Base-by-base conservation (phyloP, 2,113 vertebrate genomes). In the Varanus salvator region DNA sequence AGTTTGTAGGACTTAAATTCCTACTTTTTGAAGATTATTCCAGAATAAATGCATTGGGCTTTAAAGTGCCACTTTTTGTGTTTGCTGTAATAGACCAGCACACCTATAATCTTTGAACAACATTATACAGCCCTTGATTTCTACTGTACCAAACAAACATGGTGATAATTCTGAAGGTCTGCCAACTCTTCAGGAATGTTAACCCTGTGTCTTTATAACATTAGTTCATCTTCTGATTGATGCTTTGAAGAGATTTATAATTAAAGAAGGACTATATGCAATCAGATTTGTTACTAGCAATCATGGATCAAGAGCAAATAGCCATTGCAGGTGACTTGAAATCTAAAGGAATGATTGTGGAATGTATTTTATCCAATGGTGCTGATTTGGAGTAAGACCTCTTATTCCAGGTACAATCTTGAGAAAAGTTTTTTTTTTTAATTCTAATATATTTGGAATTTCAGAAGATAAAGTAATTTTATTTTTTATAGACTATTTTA, bases 231-330 rank as follows among this genome's bases (percentile, higher is more conserved):
- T 90, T 2, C 0, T 60, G 87, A 14, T 64, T 82, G 87, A 57
- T 83, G 15, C 84, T 94, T 88, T 92, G 91, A 90, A 94, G 93
- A 89, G 76, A 9, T 85, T 34, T 87, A 84, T 83, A 75, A 52
- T 92, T 50, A 72, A 76, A 50, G 64, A 71, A 87, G 72, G 66
- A 4, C 74, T 95, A 54, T 95, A 95, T 93, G 93, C 90, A 93
- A 54, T 84, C 48, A 92, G 74, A 57, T 81, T n/a, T 75, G 12
- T 38, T 93, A 90, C 21, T 23, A 71, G 38, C 85, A 72, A 81
- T 81, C 31, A 31, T 5, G 74, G 29, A 34, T 48, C 90, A 86
- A 86, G 80, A 92, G 87, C 54, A 34, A 60, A 69, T 15, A 66
- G 1, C 52, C 76, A 31, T 86, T 92, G 84, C 11, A 54, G 11